Percentiles rank a stretch among this genome's conserved stretches.
Conservation (phyloP, 2,888 invertebrate genomes). For the Cylloceria caligata region DNA sequence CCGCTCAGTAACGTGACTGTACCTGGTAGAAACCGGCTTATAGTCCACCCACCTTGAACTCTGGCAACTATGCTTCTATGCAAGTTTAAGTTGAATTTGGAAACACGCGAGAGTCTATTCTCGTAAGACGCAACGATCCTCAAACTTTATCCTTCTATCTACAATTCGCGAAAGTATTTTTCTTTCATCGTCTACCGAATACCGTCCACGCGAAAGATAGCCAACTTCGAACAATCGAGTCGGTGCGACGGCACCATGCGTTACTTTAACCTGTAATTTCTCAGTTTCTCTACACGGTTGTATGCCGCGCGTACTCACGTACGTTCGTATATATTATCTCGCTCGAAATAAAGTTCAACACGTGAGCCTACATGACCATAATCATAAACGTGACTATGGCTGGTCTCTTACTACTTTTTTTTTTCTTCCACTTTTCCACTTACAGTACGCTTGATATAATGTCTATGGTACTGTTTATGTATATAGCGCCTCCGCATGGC, state of each 20-base stretch:
- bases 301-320: background rate
- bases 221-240: no score
- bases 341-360: conserved; percentile 18
- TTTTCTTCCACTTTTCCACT: background rate
- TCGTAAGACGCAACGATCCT: no score
- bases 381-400: conserved; percentile 10
- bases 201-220: background rate
- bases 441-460: background rate
- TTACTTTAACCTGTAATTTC: conserved; percentile 15
- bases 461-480: background rate
- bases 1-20: background rate
- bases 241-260: background rate
- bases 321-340: background rate
- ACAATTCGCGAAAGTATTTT: background rate
- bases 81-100: no score
- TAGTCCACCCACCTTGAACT: no score
- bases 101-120: no score
- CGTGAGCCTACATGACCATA: conserved; percentile 33
- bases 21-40: background rate
- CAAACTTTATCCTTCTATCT: no score
- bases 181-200: background rate
- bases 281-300: background rate
- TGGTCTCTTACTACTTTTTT: background rate
- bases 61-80: no score
- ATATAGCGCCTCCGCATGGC: background rate